These are phyloP conservation scores for Actias luna DNA, from an alignment of 2,888 invertebrate genomes.

Conservation along the genomic window DNA sequence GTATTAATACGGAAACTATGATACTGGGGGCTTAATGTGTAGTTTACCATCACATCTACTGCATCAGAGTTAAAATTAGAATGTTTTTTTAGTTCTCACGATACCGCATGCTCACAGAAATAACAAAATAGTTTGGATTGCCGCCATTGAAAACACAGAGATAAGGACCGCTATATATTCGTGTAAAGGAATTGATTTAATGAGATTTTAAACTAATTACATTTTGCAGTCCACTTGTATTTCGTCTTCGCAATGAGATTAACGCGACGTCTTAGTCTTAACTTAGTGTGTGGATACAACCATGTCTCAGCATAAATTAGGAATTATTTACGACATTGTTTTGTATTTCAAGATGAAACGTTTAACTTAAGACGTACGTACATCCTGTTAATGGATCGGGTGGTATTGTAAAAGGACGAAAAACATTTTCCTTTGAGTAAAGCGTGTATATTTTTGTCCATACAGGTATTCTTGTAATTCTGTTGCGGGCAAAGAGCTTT, in stretches of 20 bases:
- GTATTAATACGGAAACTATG: background rate
- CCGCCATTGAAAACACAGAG: conserved; percentile 74
- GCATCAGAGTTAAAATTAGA: conserved; percentile 31
- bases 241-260: conserved; percentile 59
- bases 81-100: conserved; percentile 48
- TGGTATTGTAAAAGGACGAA: conserved; percentile 35
- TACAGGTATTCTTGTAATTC: background rate
- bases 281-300: conserved; percentile 47
- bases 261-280: conserved; percentile 47
- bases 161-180: conserved; percentile 61
- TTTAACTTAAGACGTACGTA: conserved; percentile 41
- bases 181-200: conserved; percentile 78
- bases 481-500: background rate
- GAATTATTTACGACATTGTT: conserved; percentile 57
- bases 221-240: conserved; percentile 67
- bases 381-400: conserved; percentile 36
- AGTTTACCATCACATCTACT: conserved; percentile 7
- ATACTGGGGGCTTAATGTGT: background rate
- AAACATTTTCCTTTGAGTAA: conserved; percentile 19
- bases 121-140: conserved; percentile 76
- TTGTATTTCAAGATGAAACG: conserved; percentile 53
- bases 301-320: conserved; percentile 58
- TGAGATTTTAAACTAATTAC: conserved; percentile 75
- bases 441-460: conserved; percentile 15
- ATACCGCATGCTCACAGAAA: conserved; percentile 52